Evolutionary conservation across 2,888 invertebrate species (phyloP), one percentile per base, ranked within the genome.

Genomic region (Mesochorus sp.): DNA sequence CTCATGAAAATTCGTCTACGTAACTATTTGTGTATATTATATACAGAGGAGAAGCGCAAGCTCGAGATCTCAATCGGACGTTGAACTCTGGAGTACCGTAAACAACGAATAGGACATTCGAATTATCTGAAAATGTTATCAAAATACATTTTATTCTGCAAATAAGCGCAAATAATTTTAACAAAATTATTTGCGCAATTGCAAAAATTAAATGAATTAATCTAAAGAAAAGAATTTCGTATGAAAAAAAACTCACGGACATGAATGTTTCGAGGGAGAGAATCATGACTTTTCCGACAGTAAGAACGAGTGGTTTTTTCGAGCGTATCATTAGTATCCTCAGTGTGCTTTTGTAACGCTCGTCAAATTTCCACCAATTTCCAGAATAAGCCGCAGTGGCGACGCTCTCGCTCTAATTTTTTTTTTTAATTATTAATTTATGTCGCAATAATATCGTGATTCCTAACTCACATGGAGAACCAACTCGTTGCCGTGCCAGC

Each of bases 401-500:
- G 10, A 87, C 55, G 26, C 81, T 82, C 51, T 81, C 61, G 59
- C 86, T 87, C 88, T 88, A 12, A 14, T 74, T 57, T 31, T 0
- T 28, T 42, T 47, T 37, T n/a, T 24, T 5, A 42, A 3, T 61
- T 44, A 31, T 17, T 55, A 47, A 6, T 10, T 10, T 19, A 61
- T 37, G 14, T 14, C n/a, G 14, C 6, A 44, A 21, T 47, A 8
- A 61, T 49, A 24, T 10, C n/a, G 19, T 0, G 24, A 17, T 53
- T n/a, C 0, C 44, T 21, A 12, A 82, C 86, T 80, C 66, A 86
- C 87, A 59, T 88, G 87, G 12, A 87, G 76, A 57, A 82, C 24
- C 12, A 88, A 73, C 75, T 88, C 88, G 71, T 88, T 88, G 17
- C 87, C 88, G 31, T 87, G 85, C 85, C 87, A 87, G 51, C 88